Base-by-base conservation (phyloP, 1,140 invertebrate species). In the Cydia amplana region DNA sequence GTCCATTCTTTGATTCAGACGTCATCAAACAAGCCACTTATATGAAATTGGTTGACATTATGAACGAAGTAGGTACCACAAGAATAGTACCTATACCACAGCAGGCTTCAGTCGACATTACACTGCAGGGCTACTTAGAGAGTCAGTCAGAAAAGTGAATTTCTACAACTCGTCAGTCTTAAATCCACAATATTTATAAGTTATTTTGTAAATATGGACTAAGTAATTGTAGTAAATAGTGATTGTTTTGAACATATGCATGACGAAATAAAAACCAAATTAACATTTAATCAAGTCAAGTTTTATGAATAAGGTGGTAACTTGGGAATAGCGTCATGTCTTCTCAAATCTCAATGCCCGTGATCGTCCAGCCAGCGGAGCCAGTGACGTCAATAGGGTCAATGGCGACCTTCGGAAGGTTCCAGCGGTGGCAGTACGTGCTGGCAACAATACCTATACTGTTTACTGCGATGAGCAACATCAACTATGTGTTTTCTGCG, bases 401-500 rank as follows among this genome's bases (percentile, higher is more conserved):
- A 16, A 80, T 93, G 32, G 55, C 73, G n/a, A 90, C 92, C 78
- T 77, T 93, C 55, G 92, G 92, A 1, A 84, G 89, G 79, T 87
- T 91, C 74, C 91, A 91, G 4, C 80, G 83, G 1, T 91, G 85
- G 78, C 92, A 93, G 81, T 70, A 70, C 16, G 80, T 85, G 10
- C 67, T 78, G 10, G 88, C 74, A 5, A 92, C 88, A 16, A 28
- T 90, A 9, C 84, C 87, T 0, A 86, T 93, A 18, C 72, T 92
- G 74, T 89, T 89, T 74, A 81, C 82, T 65, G 88, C 89, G 0
- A 80, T 90, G 46, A 88, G 91, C 78, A 91, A 89, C 75, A 84
- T 82, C 43, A 91, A 93, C 74, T 93, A 87, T 72, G 85, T 92
- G 43, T 93, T 93, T 64, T 79, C 84, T 0, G 88, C 90, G 1